Percentiles rank a stretch among this genome's conserved stretches.
These are phyloP conservation scores for Anabacerthia variegaticeps DNA, from an alignment of 2,797 vertebrate genomes.

Conservation along the genomic window DNA sequence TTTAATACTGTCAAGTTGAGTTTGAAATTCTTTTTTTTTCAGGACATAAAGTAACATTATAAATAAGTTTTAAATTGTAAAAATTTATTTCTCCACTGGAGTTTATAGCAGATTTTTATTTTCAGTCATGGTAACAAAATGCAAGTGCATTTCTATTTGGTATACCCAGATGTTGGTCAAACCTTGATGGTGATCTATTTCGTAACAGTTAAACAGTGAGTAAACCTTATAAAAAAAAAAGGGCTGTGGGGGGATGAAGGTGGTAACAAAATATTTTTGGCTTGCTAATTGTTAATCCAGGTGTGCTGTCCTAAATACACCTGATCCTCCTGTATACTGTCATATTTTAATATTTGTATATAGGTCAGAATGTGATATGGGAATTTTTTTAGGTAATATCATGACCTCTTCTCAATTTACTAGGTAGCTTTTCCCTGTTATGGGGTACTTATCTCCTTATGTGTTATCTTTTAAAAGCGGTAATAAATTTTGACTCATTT, in stretches of 20 bases:
- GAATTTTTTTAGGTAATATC: slow-evolving; percentile 16
- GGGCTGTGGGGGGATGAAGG: accelerated
- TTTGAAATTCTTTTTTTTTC: background rate
- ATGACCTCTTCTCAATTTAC: background rate
- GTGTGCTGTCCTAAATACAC: background rate
- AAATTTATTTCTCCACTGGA: background rate
- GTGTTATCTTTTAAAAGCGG: background rate
- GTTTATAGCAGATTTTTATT: background rate
- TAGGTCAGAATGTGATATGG: background rate
- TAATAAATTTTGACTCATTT: background rate
- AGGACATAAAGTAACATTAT: background rate
- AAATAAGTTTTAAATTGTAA: background rate
- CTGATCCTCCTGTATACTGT: background rate
- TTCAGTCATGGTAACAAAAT: background rate
- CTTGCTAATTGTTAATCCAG: background rate
- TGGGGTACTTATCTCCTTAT: background rate
- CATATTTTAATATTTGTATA: background rate
- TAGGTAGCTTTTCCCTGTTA: background rate
- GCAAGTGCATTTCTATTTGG: background rate
- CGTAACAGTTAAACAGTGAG: background rate
- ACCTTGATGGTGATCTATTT: background rate
- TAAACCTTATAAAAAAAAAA: background rate
- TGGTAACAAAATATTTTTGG: background rate
- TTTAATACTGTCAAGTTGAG: background rate
- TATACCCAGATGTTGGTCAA: background rate